A percentile compares a stretch with the other conserved stretches of the same genome.
These are phyloP conservation scores for Phylloscopus collybita DNA, from an alignment of 2,797 vertebrate species.

Conservation along the genomic window DNA sequence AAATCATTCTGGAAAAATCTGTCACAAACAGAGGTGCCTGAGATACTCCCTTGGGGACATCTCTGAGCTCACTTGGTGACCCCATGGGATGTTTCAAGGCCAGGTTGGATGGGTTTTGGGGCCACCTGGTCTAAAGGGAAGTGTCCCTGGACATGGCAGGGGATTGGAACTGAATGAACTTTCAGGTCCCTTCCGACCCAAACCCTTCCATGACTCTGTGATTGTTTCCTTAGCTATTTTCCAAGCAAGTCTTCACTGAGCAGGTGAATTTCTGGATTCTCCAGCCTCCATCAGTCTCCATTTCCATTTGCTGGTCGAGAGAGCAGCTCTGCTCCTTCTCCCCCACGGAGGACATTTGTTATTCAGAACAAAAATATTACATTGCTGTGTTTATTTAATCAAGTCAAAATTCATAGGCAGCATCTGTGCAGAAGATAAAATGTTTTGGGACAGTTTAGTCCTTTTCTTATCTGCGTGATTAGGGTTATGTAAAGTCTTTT, in stretches of 20 bases:
- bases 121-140: not conserved
- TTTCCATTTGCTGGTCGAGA: not conserved
- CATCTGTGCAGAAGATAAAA: slow-evolving; percentile 55
- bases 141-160: not conserved
- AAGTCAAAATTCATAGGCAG: slow-evolving; percentile 60
- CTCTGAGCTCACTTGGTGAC: not conserved
- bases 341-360: not conserved
- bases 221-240: not conserved
- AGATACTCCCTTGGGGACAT: rapidly evolving
- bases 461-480: slow-evolving; percentile 54
- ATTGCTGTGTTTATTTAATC: slow-evolving; percentile 4
- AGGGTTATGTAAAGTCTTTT: slow-evolving; percentile 56
- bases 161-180: not conserved
- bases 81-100: not conserved
- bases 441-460: slow-evolving; percentile 65
- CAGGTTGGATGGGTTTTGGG: not conserved
- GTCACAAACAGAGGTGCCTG: not conserved
- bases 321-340: not conserved
- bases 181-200: not conserved
- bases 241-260: not conserved
- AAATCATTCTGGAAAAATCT: not conserved
- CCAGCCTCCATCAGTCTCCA: not conserved
- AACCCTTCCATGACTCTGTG: not conserved
- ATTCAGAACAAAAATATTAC: slow-evolving; percentile 33
- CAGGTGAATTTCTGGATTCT: not conserved